Percentiles rank a stretch among this genome's conserved stretches.
Evolutionary conservation across 1,140 invertebrate genomes (phyloP).

Genomic region (Sweltsa coloradensis): DNA sequence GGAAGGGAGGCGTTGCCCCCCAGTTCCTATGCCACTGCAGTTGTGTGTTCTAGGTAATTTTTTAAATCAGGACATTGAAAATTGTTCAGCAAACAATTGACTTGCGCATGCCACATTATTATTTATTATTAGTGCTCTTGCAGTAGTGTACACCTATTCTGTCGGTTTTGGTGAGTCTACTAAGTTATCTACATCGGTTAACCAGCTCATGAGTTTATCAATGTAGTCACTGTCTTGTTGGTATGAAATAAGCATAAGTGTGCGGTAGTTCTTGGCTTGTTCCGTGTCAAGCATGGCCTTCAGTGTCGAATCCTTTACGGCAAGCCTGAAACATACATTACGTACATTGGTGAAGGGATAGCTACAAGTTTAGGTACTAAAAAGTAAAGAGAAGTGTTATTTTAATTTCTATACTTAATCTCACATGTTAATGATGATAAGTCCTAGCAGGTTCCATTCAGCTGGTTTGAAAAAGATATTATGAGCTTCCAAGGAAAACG

Average conservation of each 20-base stretch:
- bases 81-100: too few relatives aligned
- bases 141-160: too few relatives aligned
- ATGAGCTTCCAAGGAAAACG: conserved; percentile 40
- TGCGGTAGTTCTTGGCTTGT: conserved; percentile 31
- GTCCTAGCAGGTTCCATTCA: conserved; percentile 38
- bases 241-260: conserved; percentile 35
- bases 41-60: too few relatives aligned
- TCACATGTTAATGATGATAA: conserved; percentile 37
- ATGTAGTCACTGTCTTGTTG: conserved; percentile 36
- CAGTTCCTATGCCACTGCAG: too few relatives aligned
- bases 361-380: too few relatives aligned
- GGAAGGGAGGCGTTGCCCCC: too few relatives aligned
- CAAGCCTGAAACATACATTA: conserved; percentile 8
- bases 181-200: conserved; percentile 29
- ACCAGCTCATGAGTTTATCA: conserved; percentile 34
- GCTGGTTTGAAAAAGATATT: conserved; percentile 43
- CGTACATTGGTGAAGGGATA: neutral
- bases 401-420: too few relatives aligned
- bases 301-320: conserved; percentile 24
- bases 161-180: too few relatives aligned
- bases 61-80: too few relatives aligned
- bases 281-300: conserved; percentile 26
- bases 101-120: too few relatives aligned
- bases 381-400: too few relatives aligned
- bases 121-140: too few relatives aligned